phyloP scores from a whole-genome alignment of 1,140 invertebrate species.

The Drosophila oshimai region DNA sequence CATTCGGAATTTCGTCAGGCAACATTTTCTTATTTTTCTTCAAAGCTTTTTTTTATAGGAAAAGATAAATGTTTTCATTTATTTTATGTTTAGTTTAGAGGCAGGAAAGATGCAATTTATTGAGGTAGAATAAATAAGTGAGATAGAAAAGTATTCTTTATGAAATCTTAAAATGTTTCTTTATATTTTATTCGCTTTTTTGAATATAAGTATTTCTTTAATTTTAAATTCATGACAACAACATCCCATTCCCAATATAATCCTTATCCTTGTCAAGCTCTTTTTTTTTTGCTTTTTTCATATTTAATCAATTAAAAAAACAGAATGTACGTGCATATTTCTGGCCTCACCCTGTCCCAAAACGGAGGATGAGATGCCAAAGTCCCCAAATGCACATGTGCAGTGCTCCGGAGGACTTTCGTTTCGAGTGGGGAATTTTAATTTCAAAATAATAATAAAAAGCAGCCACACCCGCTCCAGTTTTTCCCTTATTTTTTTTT shows the following conservation, averaged over 20 bases:
- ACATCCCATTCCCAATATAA: background rate
- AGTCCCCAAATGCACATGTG: constrained; percentile 45
- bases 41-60: background rate
- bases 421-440: constrained; percentile 46
- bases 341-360: background rate
- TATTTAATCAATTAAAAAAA: constrained; percentile 79
- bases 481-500: background rate
- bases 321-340: constrained; percentile 48
- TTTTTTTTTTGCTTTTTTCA: constrained; percentile 26
- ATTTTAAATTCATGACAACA: background rate
- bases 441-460: constrained; percentile 74
- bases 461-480: constrained; percentile 20
- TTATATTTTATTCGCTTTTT: background rate
- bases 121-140: too few relatives aligned
- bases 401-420: constrained; percentile 23
- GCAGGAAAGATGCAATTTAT: background rate
- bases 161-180: background rate
- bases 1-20: background rate
- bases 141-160: too few relatives aligned
- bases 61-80: too few relatives aligned
- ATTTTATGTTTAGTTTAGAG: constrained; percentile 17
- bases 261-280: background rate
- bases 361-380: constrained; percentile 3
- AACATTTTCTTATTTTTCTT: background rate
- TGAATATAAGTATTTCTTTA: background rate